A percentile compares a stretch with the other conserved stretches of the same genome.
These are phyloP conservation scores for Mastacembelus armatus DNA, from an alignment of 2,797 vertebrate genomes.

Conservation along the genomic window DNA sequence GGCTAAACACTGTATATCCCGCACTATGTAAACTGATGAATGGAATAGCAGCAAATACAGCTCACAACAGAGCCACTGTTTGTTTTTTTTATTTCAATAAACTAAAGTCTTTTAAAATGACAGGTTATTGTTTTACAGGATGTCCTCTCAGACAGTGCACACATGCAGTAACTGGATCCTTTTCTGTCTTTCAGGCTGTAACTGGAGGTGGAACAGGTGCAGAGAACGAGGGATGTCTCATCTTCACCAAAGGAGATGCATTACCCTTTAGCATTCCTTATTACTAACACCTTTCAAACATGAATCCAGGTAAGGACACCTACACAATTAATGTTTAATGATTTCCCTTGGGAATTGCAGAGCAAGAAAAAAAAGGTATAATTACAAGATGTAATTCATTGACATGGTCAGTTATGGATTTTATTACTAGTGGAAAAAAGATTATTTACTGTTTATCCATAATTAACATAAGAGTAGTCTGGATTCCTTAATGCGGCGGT, in stretches of 20 bases:
- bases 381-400: not conserved
- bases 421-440: not conserved
- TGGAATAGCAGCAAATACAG: conserved; percentile 54
- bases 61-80: conserved; percentile 21
- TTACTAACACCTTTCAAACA: conserved; percentile 68
- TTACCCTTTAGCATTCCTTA: conserved; percentile 69
- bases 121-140: conserved; percentile 36
- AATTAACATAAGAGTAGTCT: not conserved
- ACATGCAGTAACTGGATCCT: conserved; percentile 69
- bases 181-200: conserved; percentile 73
- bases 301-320: conserved; percentile 75
- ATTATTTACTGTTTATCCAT: not conserved
- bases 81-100: conserved; percentile 27
- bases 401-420: not conserved
- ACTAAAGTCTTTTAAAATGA: conserved; percentile 29
- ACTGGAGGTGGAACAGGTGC: conserved; percentile 55
- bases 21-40: conserved; percentile 21
- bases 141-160: conserved; percentile 21
- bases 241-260: conserved; percentile 63
- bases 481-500: no score
- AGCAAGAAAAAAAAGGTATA: conserved; percentile 45
- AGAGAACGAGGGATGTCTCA: conserved; percentile 67
- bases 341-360: conserved; percentile 82
- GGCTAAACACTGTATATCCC: not conserved
- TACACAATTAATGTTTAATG: conserved; percentile 75